phyloP scores from a whole-genome alignment of 2,888 invertebrate species.

The Lymantria monacha region DNA sequence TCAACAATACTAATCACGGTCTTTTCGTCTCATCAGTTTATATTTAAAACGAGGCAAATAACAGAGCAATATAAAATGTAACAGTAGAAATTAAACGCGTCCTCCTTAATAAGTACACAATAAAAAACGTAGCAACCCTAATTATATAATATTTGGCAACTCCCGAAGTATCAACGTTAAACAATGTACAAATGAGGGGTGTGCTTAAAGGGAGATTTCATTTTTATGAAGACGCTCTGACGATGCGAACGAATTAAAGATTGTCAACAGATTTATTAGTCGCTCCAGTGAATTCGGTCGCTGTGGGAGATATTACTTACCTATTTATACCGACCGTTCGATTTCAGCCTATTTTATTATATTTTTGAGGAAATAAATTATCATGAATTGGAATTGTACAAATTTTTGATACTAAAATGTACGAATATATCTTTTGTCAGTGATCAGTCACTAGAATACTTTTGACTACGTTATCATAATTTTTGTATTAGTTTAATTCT shows the following conservation, averaged over 20 bases:
- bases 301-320: constrained; percentile 50
- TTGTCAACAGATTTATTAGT: constrained; percentile 81
- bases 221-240: constrained; percentile 59
- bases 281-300: constrained; percentile 70
- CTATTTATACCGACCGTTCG: constrained; percentile 41
- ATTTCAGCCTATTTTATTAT: constrained; percentile 14
- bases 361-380: constrained; percentile 16
- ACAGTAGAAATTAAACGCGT: not conserved
- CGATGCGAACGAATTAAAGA: constrained; percentile 72
- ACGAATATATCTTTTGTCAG: not conserved
- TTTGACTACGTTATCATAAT: too few relatives aligned
- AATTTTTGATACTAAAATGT: not conserved
- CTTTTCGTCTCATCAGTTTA: too few relatives aligned
- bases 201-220: constrained; percentile 43
- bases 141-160: constrained; percentile 21
- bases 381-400: not conserved
- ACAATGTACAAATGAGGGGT: constrained; percentile 44
- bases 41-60: too few relatives aligned
- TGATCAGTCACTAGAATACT: too few relatives aligned
- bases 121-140: constrained; percentile 5
- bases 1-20: too few relatives aligned
- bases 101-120: not conserved
- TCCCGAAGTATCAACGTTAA: constrained; percentile 22
- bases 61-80: too few relatives aligned
- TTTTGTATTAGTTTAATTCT: too few relatives aligned